Evolutionary conservation across 2,888 invertebrate genomes (phyloP), one percentile per base, ranked within the genome.

Genomic region (Drosophila mulleri): DNA sequence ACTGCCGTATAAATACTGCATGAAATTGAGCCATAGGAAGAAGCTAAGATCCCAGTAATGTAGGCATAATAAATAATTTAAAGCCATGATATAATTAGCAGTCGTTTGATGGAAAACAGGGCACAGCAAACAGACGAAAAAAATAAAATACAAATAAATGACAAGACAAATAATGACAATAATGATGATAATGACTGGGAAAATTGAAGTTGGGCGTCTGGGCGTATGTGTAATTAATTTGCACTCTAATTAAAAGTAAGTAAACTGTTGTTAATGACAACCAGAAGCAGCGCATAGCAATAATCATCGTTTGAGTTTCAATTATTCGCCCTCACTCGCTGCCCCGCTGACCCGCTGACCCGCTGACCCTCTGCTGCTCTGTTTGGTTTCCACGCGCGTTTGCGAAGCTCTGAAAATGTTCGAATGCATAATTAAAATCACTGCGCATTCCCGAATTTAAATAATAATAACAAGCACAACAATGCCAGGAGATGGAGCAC

Each of bases 381-480:
- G n/a, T n/a, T n/a, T n/a, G n/a, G n/a, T n/a, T n/a, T n/a, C n/a
- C n/a, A n/a, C n/a, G n/a, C n/a, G n/a, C n/a, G n/a, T n/a, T n/a
- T n/a, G n/a, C n/a, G n/a, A 66, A 72, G 65, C 65, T 14, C 14
- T 16, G 45, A 48, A 75, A 78, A 78, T 72, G 67, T 72, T 72
- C 59, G 66, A 69, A 73, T 83, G 88, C 81, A 81, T 85, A 84
- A 83, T 88, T 88, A 83, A 83, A 83, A 83, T 64, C 65, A 77
- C 67, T 80, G 72, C 76, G 76, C 70, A 76, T 75, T 82, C 68
- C 67, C 67, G 72, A 84, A 79, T 84, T 85, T 72, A 71, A 82
- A 81, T 82, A 88, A 79, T 74, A 82, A 85, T 56, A 84, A 80
- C 54, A 72, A 67, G 76, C 78, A 86, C 35, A 83, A 78, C 74